Evolutionary conservation across 1,140 invertebrate species (phyloP), one percentile per base, ranked within the genome.

Genomic region (Sarcophaga bullata): DNA sequence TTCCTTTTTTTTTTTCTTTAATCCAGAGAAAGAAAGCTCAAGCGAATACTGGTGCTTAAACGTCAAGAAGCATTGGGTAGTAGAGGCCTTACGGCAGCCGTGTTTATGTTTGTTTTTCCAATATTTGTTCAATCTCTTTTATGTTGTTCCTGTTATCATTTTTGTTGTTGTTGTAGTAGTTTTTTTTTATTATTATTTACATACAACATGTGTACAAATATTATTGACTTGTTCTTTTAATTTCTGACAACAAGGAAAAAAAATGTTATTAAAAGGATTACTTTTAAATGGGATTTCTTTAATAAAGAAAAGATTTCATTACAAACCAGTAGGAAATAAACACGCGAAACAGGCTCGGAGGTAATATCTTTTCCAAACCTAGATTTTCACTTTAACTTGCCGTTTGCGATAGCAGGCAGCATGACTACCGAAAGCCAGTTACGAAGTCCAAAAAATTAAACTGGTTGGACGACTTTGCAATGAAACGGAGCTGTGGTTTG

Each of bases 101-200:
- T 76, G 73, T 76, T 17, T n/a, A 76, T 76, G 47, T 76, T 76
- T 76, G 73, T 76, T 76, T 47, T 76, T 9, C 11, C 46, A 13
- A 19, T 73, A 25, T 73, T 46, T 46, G 8, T 52, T 52, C 13
- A n/a, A n/a, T n/a, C n/a, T n/a, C n/a, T n/a, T n/a, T n/a, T n/a
- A 8, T 13, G 73, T 15, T 76, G 1, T 76, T 3, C 5, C 1
- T 72, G n/a, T 72, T 25, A n/a, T 8, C 19, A 6, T 19, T 17
- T 17, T 10, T 72, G 17, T 25, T 72, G 8, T 17, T 72, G 17
- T 68, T 7, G 15, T 17, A 19, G 62, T 72, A 72, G 17, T 72
- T 72, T 8, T 72, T 72, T 72, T 17, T 72, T 72, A 19, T 76
- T 76, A 76, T 76, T 76, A 76, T 76, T 76, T 76, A 76, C 73